Percentiles rank a stretch among this genome's conserved stretches.
These are phyloP conservation scores for Xiphydria camelus DNA, from an alignment of 2,888 invertebrate species.

Conservation along the genomic window DNA sequence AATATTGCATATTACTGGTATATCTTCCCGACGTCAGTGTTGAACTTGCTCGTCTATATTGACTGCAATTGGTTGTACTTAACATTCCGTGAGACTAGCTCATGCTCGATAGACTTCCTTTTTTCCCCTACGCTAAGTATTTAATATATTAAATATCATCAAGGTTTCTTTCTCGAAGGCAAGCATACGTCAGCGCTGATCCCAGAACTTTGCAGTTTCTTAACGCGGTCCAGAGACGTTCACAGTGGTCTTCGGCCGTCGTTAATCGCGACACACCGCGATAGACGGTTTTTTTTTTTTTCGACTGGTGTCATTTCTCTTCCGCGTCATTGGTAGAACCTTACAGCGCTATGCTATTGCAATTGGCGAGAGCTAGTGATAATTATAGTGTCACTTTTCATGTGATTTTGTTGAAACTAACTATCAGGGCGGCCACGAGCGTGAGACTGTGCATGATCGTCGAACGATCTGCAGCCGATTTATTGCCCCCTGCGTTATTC, in stretches of 20 bases:
- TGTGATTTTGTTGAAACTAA: constrained; percentile 32
- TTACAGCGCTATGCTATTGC: constrained; percentile 19
- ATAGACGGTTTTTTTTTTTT: too few species aligned
- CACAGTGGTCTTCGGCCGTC: too few species aligned
- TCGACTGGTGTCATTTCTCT: not conserved
- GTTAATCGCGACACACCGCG: too few species aligned
- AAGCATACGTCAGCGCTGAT: constrained; percentile 37
- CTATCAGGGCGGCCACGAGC: constrained; percentile 9
- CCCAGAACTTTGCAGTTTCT: too few species aligned
- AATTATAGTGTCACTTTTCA: constrained; percentile 31
- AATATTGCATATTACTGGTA: constrained; percentile 6
- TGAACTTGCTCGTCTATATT: too few species aligned
- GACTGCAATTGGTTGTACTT: constrained; percentile 48
- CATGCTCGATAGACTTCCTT: constrained; percentile 30
- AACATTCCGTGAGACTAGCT: constrained; percentile 48
- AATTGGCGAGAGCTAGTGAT: constrained; percentile 16
- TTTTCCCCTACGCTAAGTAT: constrained; percentile 27
- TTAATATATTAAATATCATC: constrained; percentile 29
- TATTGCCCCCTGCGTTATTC: constrained; percentile 34
- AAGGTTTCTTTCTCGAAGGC: constrained; percentile 43
- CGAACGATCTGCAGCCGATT: not conserved
- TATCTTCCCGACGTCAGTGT: too few species aligned
- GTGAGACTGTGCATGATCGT: not conserved
- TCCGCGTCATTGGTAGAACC: constrained; percentile 13
- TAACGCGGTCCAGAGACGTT: too few species aligned